A percentile compares a stretch with the other conserved stretches of the same genome.
These are phyloP conservation scores for Murina feae DNA, from an alignment of 2,113 vertebrate species.

Conservation along the genomic window DNA sequence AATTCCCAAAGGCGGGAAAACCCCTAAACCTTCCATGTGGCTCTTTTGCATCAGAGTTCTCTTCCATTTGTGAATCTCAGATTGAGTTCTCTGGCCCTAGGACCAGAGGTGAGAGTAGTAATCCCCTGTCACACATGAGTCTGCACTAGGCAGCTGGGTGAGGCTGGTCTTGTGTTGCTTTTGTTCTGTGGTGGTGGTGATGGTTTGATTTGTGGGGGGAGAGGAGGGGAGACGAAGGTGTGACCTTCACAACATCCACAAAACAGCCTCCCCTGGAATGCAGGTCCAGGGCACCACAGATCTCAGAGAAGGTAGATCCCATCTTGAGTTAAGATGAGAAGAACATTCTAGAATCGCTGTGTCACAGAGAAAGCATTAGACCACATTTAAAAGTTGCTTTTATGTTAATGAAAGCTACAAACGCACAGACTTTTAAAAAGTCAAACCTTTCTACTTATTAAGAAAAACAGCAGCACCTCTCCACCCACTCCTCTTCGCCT, in stretches of 20 bases:
- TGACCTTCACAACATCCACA: not conserved
- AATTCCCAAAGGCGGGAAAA: not conserved
- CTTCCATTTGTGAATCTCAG: not conserved
- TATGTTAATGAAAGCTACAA: not conserved
- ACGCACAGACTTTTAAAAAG: not conserved
- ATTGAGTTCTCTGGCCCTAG: not conserved
- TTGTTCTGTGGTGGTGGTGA: too few relatives aligned
- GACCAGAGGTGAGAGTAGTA: not conserved
- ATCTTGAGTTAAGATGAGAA: not conserved
- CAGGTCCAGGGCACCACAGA: not conserved
- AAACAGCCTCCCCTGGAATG: not conserved
- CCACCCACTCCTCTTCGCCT: not conserved
- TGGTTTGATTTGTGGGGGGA: not conserved
- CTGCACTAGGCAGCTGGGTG: rapidly evolving
- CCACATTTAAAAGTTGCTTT: not conserved
- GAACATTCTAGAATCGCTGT: not conserved
- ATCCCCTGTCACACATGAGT: rapidly evolving
- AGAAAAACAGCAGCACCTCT: not conserved
- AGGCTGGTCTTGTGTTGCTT: not conserved
- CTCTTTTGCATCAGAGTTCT: not conserved
- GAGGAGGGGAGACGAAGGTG: rapidly evolving
- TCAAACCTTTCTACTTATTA: not conserved
- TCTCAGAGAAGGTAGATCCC: too few relatives aligned
- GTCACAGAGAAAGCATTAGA: not conserved
- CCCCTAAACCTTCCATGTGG: too few relatives aligned